Conservation (phyloP, 2,797 vertebrate species). For the Limosa lapponica region DNA sequence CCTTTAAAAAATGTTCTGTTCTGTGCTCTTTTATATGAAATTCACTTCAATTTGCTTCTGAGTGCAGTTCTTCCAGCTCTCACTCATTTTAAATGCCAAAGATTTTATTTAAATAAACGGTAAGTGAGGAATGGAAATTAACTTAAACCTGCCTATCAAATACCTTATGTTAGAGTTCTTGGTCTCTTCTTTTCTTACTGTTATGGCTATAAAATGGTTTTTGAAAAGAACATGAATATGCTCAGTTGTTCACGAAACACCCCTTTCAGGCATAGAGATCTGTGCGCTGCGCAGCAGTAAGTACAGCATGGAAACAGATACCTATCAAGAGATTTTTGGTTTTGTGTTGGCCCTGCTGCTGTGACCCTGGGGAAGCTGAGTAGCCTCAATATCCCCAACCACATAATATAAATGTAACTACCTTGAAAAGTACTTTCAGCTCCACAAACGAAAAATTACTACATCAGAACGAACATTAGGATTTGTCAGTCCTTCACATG, state of each 20-base stretch:
- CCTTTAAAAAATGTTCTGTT: constrained; percentile 30
- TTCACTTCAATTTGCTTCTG: background rate
- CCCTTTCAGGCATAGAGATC: background rate
- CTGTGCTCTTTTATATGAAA: background rate
- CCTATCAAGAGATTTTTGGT: background rate
- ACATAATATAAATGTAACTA: background rate
- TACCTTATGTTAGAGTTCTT: background rate
- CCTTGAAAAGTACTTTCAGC: background rate
- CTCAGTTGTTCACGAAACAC: background rate
- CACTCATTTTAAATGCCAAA: background rate
- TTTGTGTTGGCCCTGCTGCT: background rate
- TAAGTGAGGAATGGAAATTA: background rate
- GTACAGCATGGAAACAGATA: background rate
- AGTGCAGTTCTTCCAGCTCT: background rate
- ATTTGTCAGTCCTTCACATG: background rate
- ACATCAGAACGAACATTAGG: background rate
- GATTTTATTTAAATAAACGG: background rate
- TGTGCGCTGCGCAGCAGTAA: background rate
- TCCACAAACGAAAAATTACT: background rate
- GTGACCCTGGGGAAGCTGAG: background rate
- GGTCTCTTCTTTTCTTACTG: background rate
- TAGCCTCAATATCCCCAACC: background rate
- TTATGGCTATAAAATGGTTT: background rate
- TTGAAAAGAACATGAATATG: background rate
- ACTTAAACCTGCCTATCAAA: background rate